Conservation (phyloP, 2,888 invertebrate genomes). For the Adineta ricciae region DNA sequence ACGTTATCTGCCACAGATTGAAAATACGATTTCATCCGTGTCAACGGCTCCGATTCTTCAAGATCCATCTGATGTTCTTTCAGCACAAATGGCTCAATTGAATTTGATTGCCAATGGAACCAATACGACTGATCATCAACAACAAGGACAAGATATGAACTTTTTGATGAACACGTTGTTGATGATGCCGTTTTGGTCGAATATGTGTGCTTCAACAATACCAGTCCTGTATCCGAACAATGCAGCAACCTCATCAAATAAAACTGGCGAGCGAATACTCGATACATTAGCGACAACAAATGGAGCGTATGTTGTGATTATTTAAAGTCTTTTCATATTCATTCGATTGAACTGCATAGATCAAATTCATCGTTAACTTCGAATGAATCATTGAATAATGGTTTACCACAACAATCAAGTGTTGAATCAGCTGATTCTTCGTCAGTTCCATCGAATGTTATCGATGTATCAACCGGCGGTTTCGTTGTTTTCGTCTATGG, state of each 20-base stretch:
- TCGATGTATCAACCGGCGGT: neutral
- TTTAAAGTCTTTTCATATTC: neutral
- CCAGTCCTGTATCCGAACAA: neutral
- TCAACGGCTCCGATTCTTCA: neutral
- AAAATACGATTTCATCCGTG: neutral
- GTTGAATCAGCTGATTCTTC: neutral
- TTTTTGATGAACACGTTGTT: neutral
- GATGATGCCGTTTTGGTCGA: neutral
- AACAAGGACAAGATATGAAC: neutral
- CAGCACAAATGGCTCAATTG: neutral
- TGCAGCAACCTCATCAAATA: neutral
- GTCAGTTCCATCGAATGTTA: neutral
- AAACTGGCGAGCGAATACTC: neutral
- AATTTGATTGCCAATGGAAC: neutral
- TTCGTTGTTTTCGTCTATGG: constrained; percentile 8
- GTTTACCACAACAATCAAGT: neutral
- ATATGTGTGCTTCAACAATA: neutral
- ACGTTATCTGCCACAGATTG: neutral
- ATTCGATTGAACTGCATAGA: neutral
- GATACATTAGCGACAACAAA: neutral
- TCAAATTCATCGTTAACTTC: neutral
- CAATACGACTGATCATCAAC: neutral
- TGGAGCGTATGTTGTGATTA: neutral
- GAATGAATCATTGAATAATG: neutral
- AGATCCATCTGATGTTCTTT: neutral